A percentile compares a stretch with the other conserved stretches of the same genome.
Conservation (phyloP, 2,113 vertebrate species). For the Elephantulus edwardii region DNA sequence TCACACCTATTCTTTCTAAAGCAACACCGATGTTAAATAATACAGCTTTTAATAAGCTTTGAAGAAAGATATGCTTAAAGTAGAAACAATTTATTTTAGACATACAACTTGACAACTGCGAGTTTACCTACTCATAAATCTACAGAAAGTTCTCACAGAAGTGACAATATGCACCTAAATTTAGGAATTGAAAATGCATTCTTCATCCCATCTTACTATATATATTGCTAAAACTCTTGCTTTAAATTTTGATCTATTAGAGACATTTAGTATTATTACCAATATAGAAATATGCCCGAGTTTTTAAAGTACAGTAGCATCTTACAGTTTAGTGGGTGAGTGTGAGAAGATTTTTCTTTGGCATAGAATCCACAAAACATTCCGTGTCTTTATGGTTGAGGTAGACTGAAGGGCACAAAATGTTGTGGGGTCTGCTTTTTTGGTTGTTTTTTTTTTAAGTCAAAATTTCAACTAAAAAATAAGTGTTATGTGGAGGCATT, state of each 20-base stretch:
- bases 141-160: not conserved
- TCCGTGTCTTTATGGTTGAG: not conserved
- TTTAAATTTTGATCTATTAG: not conserved
- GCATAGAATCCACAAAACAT: not conserved
- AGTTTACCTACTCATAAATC: slow-evolving; percentile 14
- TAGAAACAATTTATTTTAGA: not conserved
- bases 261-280: not conserved
- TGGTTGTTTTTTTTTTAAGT: too few species aligned
- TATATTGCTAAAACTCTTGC: not conserved
- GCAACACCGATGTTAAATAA: not conserved
- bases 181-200: too few species aligned
- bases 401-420: not conserved
- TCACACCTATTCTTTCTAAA: slow-evolving; percentile 6
- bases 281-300: not conserved
- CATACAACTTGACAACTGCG: not conserved
- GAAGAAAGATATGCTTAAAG: not conserved
- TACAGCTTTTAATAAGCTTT: slow-evolving; percentile 9
- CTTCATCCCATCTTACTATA: not conserved
- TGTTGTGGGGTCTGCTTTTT: too few species aligned
- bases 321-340: not conserved
- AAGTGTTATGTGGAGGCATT: not conserved
- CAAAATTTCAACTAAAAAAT: slow-evolving; percentile 31
- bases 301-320: not conserved
- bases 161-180: too few species aligned
- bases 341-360: not conserved